phyloP scores from a whole-genome alignment of 2,888 invertebrate genomes.

The Epirrhoe alternata region DNA sequence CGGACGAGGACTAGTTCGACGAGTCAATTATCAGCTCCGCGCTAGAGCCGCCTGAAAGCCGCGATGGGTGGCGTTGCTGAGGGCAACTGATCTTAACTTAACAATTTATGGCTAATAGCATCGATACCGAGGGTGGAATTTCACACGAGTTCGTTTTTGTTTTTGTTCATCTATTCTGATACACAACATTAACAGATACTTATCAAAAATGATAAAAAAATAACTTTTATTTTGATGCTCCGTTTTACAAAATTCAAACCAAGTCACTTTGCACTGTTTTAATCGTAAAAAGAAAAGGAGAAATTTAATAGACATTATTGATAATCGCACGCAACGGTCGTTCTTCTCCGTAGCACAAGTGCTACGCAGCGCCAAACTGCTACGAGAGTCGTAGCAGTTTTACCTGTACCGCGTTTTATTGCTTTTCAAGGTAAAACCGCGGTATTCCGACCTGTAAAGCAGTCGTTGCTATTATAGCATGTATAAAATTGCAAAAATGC shows the following conservation, averaged over 20 bases:
- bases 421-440: slow-evolving; percentile 2
- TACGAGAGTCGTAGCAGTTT: slow-evolving; percentile 70
- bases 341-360: slow-evolving; percentile 62
- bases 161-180: slow-evolving; percentile 51
- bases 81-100: slow-evolving; percentile 60
- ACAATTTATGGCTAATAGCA: slow-evolving; percentile 78
- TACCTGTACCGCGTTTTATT: slow-evolving; percentile 18
- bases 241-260: not conserved
- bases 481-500: not conserved
- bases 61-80: slow-evolving; percentile 74
- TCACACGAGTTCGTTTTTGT: slow-evolving; percentile 65
- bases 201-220: not conserved
- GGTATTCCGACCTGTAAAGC: not conserved
- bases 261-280: not conserved
- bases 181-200: slow-evolving; percentile 42
- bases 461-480: not conserved
- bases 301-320: not conserved
- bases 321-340: slow-evolving; percentile 24
- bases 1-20: slow-evolving; percentile 73
- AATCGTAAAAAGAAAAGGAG: not conserved
- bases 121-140: slow-evolving; percentile 68
- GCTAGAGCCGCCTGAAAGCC: slow-evolving; percentile 66
- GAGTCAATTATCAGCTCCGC: slow-evolving; percentile 79
- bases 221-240: not conserved
- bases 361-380: slow-evolving; percentile 62